Percentiles rank a stretch among this genome's conserved stretches.
Evolutionary conservation across 2,797 vertebrate genomes (phyloP).

Genomic region (Odontamblyopus lacepedii): DNA sequence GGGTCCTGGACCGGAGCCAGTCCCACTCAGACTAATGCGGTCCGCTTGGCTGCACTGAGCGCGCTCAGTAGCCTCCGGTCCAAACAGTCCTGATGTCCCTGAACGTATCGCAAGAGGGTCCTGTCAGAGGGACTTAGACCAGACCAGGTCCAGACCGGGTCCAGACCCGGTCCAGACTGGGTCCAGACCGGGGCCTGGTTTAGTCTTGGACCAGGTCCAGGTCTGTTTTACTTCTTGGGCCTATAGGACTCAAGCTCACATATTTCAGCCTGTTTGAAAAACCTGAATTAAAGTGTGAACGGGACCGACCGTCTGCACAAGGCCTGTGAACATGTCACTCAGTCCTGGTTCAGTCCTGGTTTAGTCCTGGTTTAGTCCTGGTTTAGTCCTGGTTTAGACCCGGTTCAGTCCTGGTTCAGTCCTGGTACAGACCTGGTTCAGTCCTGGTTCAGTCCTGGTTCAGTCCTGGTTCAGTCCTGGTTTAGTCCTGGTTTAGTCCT

Average conservation of each 20-base stretch:
- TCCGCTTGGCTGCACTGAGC: constrained; percentile 70
- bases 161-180: neutral
- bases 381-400: neutral
- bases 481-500: too few relatives aligned
- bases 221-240: too few relatives aligned
- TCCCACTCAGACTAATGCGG: constrained; percentile 70
- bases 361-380: neutral
- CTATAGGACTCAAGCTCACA: too few relatives aligned
- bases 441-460: neutral
- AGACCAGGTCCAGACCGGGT: neutral
- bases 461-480: neutral
- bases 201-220: neutral
- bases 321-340: too few relatives aligned
- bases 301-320: too few relatives aligned
- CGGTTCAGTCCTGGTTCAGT: neutral
- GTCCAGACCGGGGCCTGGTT: neutral
- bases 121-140: neutral
- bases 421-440: neutral
- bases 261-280: neutral
- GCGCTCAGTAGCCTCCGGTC: constrained; percentile 27
- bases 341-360: too few relatives aligned
- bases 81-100: constrained; percentile 7
- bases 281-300: too few relatives aligned
- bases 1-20: constrained; percentile 64
- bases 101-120: neutral